These are phyloP conservation scores for Ecdyonurus torrentis DNA, from an alignment of 2,888 invertebrate species.

Conservation along the genomic window DNA sequence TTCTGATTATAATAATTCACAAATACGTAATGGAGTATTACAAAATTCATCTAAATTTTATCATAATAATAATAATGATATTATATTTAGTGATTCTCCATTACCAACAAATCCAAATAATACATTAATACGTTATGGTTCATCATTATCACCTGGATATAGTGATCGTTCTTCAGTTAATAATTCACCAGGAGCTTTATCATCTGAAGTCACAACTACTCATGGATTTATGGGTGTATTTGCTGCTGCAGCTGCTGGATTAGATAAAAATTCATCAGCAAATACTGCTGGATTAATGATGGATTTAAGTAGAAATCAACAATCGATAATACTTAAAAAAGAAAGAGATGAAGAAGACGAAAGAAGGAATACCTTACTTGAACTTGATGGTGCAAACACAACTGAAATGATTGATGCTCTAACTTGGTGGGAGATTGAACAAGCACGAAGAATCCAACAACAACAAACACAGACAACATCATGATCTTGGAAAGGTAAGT, in stretches of 20 bases:
- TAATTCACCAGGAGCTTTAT: conserved; percentile 48
- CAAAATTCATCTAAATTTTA: not conserved
- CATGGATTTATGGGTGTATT: conserved; percentile 4
- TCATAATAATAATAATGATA: not conserved
- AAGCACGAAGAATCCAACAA: conserved; percentile 19
- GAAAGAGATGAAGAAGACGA: not conserved
- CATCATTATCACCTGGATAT: not conserved
- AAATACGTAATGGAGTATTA: not conserved
- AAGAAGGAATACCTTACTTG: conserved; percentile 16
- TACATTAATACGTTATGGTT: not conserved
- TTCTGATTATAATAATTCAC: not conserved
- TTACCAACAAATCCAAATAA: not conserved
- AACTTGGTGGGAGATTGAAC: conserved; percentile 61
- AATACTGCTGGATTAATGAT: conserved; percentile 17
- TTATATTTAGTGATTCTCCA: not conserved
- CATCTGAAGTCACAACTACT: conserved; percentile 29
- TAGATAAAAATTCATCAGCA: conserved; percentile 28
- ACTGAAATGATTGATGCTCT: conserved; percentile 77
- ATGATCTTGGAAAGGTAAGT: not conserved
- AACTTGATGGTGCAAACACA: conserved; percentile 61
- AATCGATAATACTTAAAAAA: not conserved
- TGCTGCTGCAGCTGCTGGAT: conserved; percentile 18
- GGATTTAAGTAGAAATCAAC: not conserved
- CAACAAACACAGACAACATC: not conserved
- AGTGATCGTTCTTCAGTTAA: not conserved